Evolutionary conservation across 2,888 invertebrate genomes (phyloP).

Genomic region (Hypsopygia costalis): DNA sequence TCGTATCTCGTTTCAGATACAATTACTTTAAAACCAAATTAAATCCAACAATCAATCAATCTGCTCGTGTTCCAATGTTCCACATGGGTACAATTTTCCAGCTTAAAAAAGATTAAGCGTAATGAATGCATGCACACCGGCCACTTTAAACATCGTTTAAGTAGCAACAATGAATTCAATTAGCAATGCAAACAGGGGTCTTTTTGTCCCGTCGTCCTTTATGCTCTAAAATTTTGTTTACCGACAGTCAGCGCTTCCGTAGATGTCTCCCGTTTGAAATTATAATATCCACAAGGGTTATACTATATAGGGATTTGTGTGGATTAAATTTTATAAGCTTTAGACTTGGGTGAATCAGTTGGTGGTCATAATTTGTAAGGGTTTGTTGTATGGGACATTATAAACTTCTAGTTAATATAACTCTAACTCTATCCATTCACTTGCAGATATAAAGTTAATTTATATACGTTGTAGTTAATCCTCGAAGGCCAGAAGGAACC

Average conservation of each 20-base stretch:
- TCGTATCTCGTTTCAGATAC: not conserved
- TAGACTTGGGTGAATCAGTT: too few species aligned
- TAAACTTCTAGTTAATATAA: too few species aligned
- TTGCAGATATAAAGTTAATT: too few species aligned
- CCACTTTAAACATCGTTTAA: conserved; percentile 63
- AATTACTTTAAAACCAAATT: not conserved
- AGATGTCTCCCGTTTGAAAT: conserved; percentile 22
- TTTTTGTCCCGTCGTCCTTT: conserved; percentile 41
- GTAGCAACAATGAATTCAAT: conserved; percentile 73
- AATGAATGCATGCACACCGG: conserved; percentile 44
- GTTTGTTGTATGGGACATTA: too few species aligned
- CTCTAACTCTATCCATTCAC: too few species aligned
- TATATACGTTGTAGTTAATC: too few species aligned
- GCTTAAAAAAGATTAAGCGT: conserved; percentile 35
- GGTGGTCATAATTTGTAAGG: too few species aligned
- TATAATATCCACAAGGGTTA: conserved; percentile 20
- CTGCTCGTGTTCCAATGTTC: conserved; percentile 2
- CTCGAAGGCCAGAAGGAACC: too few species aligned
- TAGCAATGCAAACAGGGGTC: conserved; percentile 66
- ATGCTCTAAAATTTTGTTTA: conserved; percentile 50
- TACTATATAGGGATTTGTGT: not conserved
- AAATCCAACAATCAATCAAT: conserved; percentile 2
- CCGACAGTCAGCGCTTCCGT: conserved; percentile 24
- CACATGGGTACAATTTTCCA: conserved; percentile 8
- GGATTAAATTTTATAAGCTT: not conserved